Base-by-base conservation (phyloP, 2,113 vertebrate species). In the Melanotaenia duboulayi region DNA sequence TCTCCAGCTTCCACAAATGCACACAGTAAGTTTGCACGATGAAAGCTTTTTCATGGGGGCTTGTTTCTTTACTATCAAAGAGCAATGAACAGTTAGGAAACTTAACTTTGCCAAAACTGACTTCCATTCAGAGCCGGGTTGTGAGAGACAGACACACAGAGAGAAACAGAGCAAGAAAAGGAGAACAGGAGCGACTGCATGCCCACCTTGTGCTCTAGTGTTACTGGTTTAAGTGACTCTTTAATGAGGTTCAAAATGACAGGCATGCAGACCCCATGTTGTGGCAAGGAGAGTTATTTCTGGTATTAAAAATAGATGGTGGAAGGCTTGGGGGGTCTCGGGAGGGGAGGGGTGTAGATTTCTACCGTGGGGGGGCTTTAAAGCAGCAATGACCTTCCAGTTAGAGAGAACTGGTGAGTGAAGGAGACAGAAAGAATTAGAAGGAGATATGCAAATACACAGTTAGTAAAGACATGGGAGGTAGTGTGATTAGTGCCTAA, bases 201-300 rank as follows among this genome's bases (percentile, higher is more conserved):
- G 71, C 78, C 85, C 85, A 78, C 84, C 78, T 81, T 80, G 70
- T 44, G 80, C 80, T 89, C 87, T 87, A 58, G 77, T 83, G 89
- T 89, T 93, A 85, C 89, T 39, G 72, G 82, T 87, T 91, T 91
- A 90, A 91, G 88, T 90, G 87, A 87, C 90, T 90, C 88, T 89
- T 89, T 94, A 92, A 92, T 91, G 88, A 92, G 87, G 87, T 91
- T 92, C 87, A 88, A 90, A 90, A 91, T 90, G 92, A 88, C 87
- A 89, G 88, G 88, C 90, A 92, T 89, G 85, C 66, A 61, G 76
- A 85, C 86, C 88, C 88, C 88, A 84, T 92, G 92, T 91, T 85
- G 86, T 71, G 87, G 86, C 82, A 69, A 65, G 73, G 74, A 82
- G 73, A 91, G 89, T 83, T 90, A 90, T 91, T 89, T 84, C 82